Conservation (phyloP, 2,888 invertebrate genomes). For the Eustalomyia histrio region DNA sequence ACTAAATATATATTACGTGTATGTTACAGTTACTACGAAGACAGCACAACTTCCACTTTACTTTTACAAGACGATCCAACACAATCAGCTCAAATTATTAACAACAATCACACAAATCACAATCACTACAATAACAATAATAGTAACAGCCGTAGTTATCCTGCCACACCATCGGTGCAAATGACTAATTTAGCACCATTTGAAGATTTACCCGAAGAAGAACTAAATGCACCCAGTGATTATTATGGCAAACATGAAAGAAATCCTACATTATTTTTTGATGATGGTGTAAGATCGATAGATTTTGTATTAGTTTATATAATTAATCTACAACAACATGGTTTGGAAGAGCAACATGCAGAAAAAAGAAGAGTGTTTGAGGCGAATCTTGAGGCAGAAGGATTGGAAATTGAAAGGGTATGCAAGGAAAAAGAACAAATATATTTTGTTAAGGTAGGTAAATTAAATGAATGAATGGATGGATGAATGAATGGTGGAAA, state of each 20-base stretch:
- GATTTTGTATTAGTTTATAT: conserved; percentile 91
- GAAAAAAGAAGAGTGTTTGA: conserved; percentile 84
- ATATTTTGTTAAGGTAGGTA: conserved; percentile 86
- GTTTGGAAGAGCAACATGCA: conserved; percentile 76
- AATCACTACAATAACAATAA: conserved; percentile 66
- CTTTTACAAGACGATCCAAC: conserved; percentile 66
- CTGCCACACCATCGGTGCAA: conserved; percentile 66
- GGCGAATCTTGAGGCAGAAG: conserved; percentile 86
- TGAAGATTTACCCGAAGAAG: conserved; percentile 48
- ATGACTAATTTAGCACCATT: conserved; percentile 69
- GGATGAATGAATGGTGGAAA: background rate
- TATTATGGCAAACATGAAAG: conserved; percentile 68
- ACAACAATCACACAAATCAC: conserved; percentile 49
- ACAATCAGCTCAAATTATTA: conserved; percentile 49
- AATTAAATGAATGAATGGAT: too few species aligned
- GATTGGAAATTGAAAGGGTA: conserved; percentile 87
- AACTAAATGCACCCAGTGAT: conserved; percentile 69
- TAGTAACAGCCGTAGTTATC: conserved; percentile 14
- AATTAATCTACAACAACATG: conserved; percentile 81
- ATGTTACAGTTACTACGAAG: conserved; percentile 56
- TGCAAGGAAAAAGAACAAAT: conserved; percentile 84
- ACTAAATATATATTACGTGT: background rate
- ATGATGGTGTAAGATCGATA: conserved; percentile 85
- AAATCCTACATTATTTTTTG: conserved; percentile 83
- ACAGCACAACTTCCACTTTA: conserved; percentile 70